A percentile compares a stretch with the other conserved stretches of the same genome.
phyloP scores from a whole-genome alignment of 2,888 invertebrate genomes.

The Pristionchus fissidentatus region DNA sequence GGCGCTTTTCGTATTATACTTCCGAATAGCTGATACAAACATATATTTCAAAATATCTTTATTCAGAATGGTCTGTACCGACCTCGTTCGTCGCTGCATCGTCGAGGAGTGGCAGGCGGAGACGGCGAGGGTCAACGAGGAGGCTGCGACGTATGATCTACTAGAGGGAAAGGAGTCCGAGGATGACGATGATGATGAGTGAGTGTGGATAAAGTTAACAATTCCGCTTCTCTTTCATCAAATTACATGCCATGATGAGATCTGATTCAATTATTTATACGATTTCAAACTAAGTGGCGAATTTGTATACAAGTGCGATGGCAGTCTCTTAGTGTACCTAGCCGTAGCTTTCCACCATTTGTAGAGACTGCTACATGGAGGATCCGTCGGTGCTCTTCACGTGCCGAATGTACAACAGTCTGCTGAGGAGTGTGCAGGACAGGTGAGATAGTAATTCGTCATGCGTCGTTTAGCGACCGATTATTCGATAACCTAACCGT shows the following conservation, averaged over 20 bases:
- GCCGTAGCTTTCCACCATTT: too few species aligned
- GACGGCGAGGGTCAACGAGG: conserved; percentile 4
- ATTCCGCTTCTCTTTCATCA: background rate
- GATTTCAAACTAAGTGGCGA: background rate
- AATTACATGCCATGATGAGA: background rate
- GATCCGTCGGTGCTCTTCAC: conserved; percentile 43
- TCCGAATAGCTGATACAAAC: too few species aligned
- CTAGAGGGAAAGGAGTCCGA: background rate
- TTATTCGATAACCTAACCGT: background rate
- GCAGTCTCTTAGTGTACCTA: too few species aligned
- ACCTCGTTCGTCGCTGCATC: background rate
- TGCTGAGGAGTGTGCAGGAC: conserved; percentile 39
- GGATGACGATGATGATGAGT: background rate
- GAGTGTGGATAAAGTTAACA: background rate
- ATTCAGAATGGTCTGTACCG: conserved; percentile 23
- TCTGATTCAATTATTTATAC: background rate
- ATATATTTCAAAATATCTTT: too few species aligned
- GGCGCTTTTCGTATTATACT: too few species aligned
- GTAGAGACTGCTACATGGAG: background rate
- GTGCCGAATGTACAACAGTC: conserved; percentile 38
- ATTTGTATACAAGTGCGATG: too few species aligned
- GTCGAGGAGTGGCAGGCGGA: conserved; percentile 45
- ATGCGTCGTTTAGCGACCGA: background rate
- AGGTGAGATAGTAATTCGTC: background rate
- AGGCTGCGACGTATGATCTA: conserved; percentile 44